A percentile compares a stretch with the other conserved stretches of the same genome.
These are phyloP conservation scores for Andrena flavipes DNA, from an alignment of 2,888 invertebrate species.

Conservation along the genomic window DNA sequence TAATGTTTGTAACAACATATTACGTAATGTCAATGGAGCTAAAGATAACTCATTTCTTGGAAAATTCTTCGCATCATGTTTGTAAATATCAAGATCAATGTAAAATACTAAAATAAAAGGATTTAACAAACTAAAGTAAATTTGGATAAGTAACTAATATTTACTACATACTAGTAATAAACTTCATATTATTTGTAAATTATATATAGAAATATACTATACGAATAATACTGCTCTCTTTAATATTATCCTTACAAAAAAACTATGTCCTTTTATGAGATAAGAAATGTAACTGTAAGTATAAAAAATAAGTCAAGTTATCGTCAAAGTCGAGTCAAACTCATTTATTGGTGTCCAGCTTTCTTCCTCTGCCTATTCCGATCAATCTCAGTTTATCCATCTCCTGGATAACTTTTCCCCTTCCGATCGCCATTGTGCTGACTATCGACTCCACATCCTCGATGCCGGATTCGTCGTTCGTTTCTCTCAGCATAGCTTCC, in stretches of 20 bases:
- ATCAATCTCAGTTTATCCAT: conserved; percentile 14
- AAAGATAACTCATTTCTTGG: conserved; percentile 38
- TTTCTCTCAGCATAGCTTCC: conserved; percentile 68
- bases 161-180: conserved; percentile 32
- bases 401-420: conserved; percentile 52
- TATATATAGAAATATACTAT: conserved; percentile 35
- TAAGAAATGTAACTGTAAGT: no score
- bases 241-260: conserved; percentile 18
- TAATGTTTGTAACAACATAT: conserved; percentile 59
- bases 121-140: conserved; percentile 46
- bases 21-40: conserved; percentile 41
- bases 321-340: no score
- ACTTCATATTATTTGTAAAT: conserved; percentile 38
- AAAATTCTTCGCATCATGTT: conserved; percentile 48
- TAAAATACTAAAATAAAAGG: conserved; percentile 67
- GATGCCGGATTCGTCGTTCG: conserved; percentile 24
- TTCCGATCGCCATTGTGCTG: conserved; percentile 65
- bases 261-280: neutral
- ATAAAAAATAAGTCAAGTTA: no score
- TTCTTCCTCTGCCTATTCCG: conserved; percentile 54
- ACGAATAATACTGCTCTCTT: conserved; percentile 12
- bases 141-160: conserved; percentile 35
- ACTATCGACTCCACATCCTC: conserved; percentile 62
- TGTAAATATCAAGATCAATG: conserved; percentile 72
- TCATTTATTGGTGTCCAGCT: neutral